Evolutionary conservation across 35 echinoderm and acorn worm species (phyloP).

Genomic region (Eucidaris tribuloides): DNA sequence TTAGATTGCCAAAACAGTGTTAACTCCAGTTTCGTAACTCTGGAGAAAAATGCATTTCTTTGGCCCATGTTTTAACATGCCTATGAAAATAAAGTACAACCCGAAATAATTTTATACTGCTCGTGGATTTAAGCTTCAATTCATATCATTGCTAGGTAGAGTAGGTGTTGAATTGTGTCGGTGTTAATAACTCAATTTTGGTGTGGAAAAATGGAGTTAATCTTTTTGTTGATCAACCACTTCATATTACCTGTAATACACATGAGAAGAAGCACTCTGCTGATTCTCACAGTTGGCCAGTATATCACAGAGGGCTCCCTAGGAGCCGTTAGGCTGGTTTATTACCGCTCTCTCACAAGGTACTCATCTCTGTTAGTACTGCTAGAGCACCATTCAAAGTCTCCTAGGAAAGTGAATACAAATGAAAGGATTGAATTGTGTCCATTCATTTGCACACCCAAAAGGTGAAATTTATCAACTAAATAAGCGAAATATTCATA

Average conservation of each 20-base stretch:
- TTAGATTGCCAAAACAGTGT: too few relatives aligned
- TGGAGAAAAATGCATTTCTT: too few relatives aligned
- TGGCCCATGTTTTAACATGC: background rate
- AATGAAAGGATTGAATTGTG: too few relatives aligned
- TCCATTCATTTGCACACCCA: too few relatives aligned
- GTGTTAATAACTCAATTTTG: background rate
- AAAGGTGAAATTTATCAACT: too few relatives aligned
- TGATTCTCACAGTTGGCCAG: conserved; percentile 84
- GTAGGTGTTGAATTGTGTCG: background rate
- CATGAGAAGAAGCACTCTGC: conserved; percentile 86
- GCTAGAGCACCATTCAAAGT: conserved; percentile 84
- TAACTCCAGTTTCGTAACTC: too few relatives aligned
- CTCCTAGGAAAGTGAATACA: conserved; percentile 29
- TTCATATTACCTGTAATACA: conserved; percentile 76
- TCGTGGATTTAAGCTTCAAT: background rate
- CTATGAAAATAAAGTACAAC: background rate
- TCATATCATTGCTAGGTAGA: background rate
- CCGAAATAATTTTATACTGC: background rate
- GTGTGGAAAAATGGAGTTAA: too few relatives aligned
- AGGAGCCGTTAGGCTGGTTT: conserved; percentile 12
- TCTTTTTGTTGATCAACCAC: too few relatives aligned
- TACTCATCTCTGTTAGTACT: conserved; percentile 92
- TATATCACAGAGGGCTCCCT: conserved; percentile 88
- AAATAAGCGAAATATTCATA: too few relatives aligned
- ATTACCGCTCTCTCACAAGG: conserved; percentile 70